Base-by-base conservation (phyloP, 2,797 vertebrate species). In the Darevskia mixta region DNA sequence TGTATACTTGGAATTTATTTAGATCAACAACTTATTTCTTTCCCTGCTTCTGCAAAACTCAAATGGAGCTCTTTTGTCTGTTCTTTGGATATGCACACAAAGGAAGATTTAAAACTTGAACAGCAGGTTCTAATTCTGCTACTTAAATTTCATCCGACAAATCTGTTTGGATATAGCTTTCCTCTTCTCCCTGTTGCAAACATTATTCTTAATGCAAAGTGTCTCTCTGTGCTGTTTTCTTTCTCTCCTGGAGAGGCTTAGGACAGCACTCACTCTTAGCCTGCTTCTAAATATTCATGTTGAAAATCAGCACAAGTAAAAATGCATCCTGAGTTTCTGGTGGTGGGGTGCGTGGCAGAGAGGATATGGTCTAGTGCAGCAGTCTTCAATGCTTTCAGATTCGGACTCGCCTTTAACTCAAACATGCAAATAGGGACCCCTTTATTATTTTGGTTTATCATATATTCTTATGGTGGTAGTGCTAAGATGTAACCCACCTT, bases 141-240 rank as follows among this genome's bases (percentile, higher is more conserved):
- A 45, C 58, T 45, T 25, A 64, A 66, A 73, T 10, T 27, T 77
- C 35, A 38, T 27, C 32, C n/a, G 27, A 18, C 18, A 2, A 15
- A 9, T 1, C 85, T 92, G 77, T 87, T 66, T 55, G 75, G 78
- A 86, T 4, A 0, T 75, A 79, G 76, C 86, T 91, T 91, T 88
- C 69, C 4, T 80, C 61, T 78, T 67, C 79, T 64, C 38, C 76
- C 1, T 9, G 15, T 20, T 86, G 86, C 8, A 27, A 58, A 2
- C 32, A 75, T 55, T 25, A 49, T 49, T 83, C 32, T 75, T 61
- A 43, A 64, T 13, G 13, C 13, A 61, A 38, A 41, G 8, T 76
- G 2, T 43, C 15, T 43, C 64, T 67, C 49, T 55, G 49, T 41
- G 49, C 27, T 17, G 2, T 58, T 15, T 75, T 55, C 61, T 75